phyloP scores from a whole-genome alignment of 2,797 vertebrate genomes.

The Carcharodon carcharias region DNA sequence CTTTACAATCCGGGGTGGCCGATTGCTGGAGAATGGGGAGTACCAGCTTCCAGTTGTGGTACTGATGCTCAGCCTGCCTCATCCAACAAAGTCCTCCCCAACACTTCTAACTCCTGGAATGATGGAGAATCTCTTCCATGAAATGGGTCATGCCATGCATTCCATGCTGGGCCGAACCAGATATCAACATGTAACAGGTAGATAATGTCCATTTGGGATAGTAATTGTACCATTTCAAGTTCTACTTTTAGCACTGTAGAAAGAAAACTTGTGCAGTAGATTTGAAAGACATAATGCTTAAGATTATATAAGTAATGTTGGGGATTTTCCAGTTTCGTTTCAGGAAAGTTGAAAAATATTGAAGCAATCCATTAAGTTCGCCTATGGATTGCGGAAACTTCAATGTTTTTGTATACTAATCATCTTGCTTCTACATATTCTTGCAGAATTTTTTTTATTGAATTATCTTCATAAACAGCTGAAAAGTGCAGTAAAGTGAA shows the following conservation, averaged over 20 bases:
- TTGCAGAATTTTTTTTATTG: neutral
- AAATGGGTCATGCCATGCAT: slow-evolving; percentile 99
- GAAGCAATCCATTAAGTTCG: neutral
- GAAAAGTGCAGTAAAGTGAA: neutral
- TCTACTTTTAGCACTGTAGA: neutral
- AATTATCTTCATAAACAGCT: neutral
- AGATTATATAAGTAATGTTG: neutral
- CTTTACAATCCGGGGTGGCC: slow-evolving; percentile 91
- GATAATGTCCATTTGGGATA: neutral
- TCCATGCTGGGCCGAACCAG: slow-evolving; percentile 93
- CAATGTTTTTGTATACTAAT: neutral
- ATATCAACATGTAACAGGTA: slow-evolving; percentile 94
- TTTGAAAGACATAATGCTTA: neutral
- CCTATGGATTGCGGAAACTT: neutral
- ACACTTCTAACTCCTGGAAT: slow-evolving; percentile 82
- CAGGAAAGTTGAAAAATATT: neutral
- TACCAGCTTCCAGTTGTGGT: slow-evolving; percentile 93
- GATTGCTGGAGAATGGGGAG: slow-evolving; percentile 65
- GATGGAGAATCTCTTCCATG: slow-evolving; percentile 99
- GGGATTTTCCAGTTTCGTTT: neutral
- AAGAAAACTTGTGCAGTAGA: neutral
- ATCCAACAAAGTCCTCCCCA: slow-evolving; percentile 63
- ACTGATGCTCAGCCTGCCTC: slow-evolving; percentile 86
- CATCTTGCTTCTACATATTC: neutral
- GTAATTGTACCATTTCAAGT: neutral